Evolutionary conservation across 2,797 vertebrate genomes (phyloP), one percentile per base, ranked within the genome.

Genomic region (Adelosebastes latens): DNA sequence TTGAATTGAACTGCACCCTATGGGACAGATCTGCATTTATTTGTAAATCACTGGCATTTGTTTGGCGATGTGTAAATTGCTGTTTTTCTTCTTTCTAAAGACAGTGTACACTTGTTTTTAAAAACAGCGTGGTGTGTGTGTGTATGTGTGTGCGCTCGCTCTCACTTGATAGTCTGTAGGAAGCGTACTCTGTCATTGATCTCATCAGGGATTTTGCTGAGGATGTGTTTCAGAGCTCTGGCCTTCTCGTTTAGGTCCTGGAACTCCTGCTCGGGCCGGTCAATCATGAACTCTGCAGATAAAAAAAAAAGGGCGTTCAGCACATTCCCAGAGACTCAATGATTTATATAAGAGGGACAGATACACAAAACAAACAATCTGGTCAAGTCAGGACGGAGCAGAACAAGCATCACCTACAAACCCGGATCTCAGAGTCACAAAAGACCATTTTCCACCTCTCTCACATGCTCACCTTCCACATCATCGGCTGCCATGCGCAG

Each of bases 81-180:
- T 49, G 8, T 10, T 20, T 70, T 68, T 53, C 1, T 68, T 53
- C 1, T 60, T 49, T 46, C 11, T 25, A 14, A 73, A 56, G 12
- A 11, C 4, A 11, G 29, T 31, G 4, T 11, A n/a, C 2, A 16
- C 12, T 6, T 52, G 39, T 32, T 16, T 49, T 22, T 58, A 20
- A 4, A 31, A 25, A 65, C 36, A 8, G 24, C 39, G 7, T 46
- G 24, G 5, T 22, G 52, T 69, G 22, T 29, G 11, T 20, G 58
- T 27, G 46, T 42, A n/a, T n/a, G 49, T 46, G n/a, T 24, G 12
- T 13, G 14, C 27, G 49, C 5, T n/a, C 1, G 1, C 10, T 95
- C 97, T 96, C 93, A 99, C 98, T 99, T 99, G 97, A 99, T 99
- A 95, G 98, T 99, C 97, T 99, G 98, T 90, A 99, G 96, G 94